phyloP scores from a whole-genome alignment of 1,140 invertebrate species.

The Planococcus citri region DNA sequence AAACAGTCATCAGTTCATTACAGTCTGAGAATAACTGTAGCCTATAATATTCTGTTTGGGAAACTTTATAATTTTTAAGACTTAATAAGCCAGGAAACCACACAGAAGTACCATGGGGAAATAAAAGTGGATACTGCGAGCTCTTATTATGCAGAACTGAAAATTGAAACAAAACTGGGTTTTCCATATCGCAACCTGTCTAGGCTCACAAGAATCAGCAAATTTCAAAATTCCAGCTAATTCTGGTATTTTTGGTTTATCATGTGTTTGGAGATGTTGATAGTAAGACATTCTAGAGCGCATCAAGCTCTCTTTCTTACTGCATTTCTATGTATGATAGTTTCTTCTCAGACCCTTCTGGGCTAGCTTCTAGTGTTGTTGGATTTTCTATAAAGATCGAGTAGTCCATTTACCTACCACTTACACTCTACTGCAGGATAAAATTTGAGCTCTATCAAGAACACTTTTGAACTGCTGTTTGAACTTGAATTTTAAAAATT shows the following conservation, averaged over 20 bases:
- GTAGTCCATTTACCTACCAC: too few species aligned
- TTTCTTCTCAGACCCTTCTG: too few species aligned
- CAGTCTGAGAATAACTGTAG: neutral
- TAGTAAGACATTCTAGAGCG: too few species aligned
- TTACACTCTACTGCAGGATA: too few species aligned
- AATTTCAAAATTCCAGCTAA: neutral
- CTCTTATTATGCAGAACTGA: neutral
- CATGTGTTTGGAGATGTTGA: too few species aligned
- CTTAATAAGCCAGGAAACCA: neutral
- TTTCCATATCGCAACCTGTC: neutral
- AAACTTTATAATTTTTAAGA: neutral
- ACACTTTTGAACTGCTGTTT: too few species aligned
- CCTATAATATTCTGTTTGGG: neutral
- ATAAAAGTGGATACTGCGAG: slow-evolving; percentile 15
- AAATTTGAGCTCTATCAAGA: too few species aligned
- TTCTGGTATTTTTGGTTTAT: neutral
- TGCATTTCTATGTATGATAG: too few species aligned
- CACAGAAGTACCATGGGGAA: neutral
- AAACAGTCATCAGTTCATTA: neutral
- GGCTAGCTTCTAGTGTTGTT: too few species aligned
- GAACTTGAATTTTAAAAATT: too few species aligned
- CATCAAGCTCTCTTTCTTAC: too few species aligned
- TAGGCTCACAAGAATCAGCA: neutral
- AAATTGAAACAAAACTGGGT: neutral
- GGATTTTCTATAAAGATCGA: too few species aligned